Conservation (phyloP, 2,113 vertebrate species). For the Columbina picui region DNA sequence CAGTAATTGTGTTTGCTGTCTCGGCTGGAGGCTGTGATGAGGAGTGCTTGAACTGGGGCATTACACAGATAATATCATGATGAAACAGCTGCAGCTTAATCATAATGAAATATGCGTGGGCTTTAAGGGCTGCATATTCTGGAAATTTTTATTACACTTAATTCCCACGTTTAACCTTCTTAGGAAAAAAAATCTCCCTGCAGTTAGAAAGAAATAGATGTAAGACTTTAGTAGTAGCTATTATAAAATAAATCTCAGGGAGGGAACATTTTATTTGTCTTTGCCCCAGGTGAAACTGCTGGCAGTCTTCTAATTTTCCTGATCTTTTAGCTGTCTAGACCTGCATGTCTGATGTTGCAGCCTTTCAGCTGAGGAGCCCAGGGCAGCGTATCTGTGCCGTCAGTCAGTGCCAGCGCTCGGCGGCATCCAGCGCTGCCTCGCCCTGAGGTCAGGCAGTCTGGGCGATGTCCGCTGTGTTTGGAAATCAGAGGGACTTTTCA, state of each 20-base stretch:
- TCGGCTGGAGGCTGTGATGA: constrained; percentile 7
- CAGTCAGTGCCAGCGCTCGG: neutral
- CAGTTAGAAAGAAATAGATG: neutral
- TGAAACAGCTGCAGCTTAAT: constrained; percentile 50
- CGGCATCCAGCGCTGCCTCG: neutral
- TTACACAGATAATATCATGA: constrained; percentile 46
- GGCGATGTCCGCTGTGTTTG: neutral
- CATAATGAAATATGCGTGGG: neutral
- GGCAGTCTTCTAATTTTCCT: constrained; percentile 11
- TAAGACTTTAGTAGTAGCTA: neutral
- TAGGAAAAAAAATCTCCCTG: neutral
- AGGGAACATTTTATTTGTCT: constrained; percentile 9
- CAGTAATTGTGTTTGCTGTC: constrained; percentile 48
- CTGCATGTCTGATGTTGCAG: neutral
- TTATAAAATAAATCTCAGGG: neutral
- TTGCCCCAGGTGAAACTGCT: neutral
- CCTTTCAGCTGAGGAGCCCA: neutral
- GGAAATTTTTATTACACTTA: constrained; percentile 33
- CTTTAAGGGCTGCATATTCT: constrained; percentile 17
- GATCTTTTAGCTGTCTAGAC: neutral
- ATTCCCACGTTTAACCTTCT: constrained; percentile 45
- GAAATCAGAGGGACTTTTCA: neutral
- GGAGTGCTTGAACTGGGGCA: constrained; percentile 39
- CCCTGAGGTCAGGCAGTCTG: neutral
- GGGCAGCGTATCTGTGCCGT: neutral